Conservation (phyloP, 2,113 vertebrate genomes). For the Phocoena phocoena region DNA sequence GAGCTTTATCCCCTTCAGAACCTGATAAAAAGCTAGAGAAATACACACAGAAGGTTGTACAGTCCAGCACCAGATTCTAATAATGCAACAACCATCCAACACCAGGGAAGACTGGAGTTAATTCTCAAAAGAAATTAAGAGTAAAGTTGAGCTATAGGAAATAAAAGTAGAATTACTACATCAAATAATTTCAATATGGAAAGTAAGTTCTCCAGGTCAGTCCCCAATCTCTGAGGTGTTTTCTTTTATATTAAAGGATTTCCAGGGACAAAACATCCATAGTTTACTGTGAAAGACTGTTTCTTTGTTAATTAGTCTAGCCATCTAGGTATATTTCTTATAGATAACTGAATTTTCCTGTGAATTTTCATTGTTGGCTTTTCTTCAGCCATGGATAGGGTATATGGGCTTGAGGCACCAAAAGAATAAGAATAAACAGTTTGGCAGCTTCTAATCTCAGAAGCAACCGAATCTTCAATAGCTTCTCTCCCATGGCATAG, state of each 20-base stretch:
- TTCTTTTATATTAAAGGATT: constrained; percentile 6
- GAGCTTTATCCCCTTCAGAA: background rate
- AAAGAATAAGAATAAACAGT: background rate
- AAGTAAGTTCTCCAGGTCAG: background rate
- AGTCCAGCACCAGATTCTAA: background rate
- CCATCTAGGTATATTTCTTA: background rate
- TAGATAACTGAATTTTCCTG: background rate
- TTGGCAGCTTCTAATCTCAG: background rate
- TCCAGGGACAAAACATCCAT: background rate
- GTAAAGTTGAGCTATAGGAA: background rate
- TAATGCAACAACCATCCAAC: no score
- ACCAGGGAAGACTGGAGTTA: background rate
- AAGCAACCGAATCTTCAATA: background rate
- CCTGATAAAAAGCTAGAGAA: background rate
- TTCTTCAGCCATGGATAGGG: background rate
- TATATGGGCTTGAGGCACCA: background rate
- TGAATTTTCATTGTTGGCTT: background rate
- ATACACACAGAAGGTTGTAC: background rate
- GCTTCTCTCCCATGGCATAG: background rate
- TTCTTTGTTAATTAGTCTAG: background rate
- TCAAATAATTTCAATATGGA: background rate
- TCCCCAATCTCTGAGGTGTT: background rate
- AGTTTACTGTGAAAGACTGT: background rate
- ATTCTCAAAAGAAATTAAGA: background rate
- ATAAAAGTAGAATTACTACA: background rate